A percentile compares a stretch with the other conserved stretches of the same genome.
Conservation (phyloP, 1,140 invertebrate species). For the Palaemon carinicauda region DNA sequence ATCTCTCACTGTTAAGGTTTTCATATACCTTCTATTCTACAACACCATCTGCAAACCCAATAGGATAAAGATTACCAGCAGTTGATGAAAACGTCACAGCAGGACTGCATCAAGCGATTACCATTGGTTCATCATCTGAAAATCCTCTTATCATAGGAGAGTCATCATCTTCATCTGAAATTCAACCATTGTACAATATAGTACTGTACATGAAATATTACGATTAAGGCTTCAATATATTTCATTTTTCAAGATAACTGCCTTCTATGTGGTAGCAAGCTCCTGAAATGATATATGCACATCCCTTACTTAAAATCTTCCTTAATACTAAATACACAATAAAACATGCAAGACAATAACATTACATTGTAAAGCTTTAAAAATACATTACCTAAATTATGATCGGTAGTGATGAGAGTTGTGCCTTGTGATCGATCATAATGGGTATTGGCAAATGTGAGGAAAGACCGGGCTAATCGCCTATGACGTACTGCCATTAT, state of each 20-base stretch:
- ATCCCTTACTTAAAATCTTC: too few species aligned
- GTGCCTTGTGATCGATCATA: constrained; percentile 85
- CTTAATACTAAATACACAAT: too few species aligned
- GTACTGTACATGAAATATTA: not conserved
- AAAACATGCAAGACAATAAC: not conserved
- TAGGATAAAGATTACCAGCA: not conserved
- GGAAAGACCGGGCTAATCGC: constrained; percentile 79
- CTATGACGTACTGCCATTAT: constrained; percentile 77
- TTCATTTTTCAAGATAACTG: too few species aligned
- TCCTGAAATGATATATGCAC: too few species aligned
- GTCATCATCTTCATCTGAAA: constrained; percentile 80
- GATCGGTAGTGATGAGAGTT: constrained; percentile 79
- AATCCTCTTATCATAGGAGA: constrained; percentile 88
- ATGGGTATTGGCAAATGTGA: constrained; percentile 83
- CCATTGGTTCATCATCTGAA: constrained; percentile 91
- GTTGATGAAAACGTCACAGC: not conserved
- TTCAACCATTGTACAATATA: not conserved
- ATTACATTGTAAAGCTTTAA: not conserved
- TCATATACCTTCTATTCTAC: not conserved
- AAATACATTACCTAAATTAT: constrained; percentile 71
- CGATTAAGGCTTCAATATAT: not conserved
- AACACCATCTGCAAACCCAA: not conserved
- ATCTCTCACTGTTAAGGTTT: too few species aligned
- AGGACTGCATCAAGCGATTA: constrained; percentile 75
- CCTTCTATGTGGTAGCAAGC: too few species aligned